These are phyloP conservation scores for Sphaeramia orbicularis DNA, from an alignment of 2,797 vertebrate species.

Conservation along the genomic window DNA sequence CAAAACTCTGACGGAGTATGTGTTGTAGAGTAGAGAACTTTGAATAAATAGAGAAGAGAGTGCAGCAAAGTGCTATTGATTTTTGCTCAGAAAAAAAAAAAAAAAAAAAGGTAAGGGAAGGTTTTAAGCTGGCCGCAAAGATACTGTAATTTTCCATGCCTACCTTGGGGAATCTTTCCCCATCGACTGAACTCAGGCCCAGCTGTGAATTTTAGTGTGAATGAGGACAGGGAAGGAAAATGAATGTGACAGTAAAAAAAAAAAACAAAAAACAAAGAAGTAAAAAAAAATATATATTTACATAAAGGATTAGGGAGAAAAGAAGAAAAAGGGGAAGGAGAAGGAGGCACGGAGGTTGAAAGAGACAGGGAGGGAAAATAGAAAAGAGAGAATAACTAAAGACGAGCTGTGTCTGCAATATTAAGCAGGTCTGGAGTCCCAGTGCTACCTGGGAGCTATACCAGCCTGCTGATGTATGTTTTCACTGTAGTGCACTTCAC, in stretches of 20 bases:
- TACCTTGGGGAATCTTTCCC: constrained; percentile 25
- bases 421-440: constrained; percentile 46
- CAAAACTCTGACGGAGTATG: constrained; percentile 58
- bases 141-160: not conserved
- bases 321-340: constrained; percentile 8
- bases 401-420: constrained; percentile 56
- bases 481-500: constrained; percentile 51
- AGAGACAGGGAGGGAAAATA: constrained; percentile 21
- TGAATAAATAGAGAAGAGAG: constrained; percentile 13
- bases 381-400: constrained; percentile 50
- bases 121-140: constrained; percentile 30
- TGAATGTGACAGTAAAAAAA: constrained; percentile 13
- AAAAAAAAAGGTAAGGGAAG: not conserved
- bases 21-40: constrained; percentile 35
- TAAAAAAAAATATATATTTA: constrained; percentile 42
- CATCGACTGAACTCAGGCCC: constrained; percentile 3
- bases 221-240: not conserved
- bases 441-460: constrained; percentile 57
- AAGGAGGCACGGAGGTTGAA: constrained; percentile 14
- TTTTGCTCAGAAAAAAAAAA: constrained; percentile 6
- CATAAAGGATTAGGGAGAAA: constrained; percentile 43
- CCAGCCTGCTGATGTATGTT: constrained; percentile 56
- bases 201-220: constrained; percentile 7
- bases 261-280: constrained; percentile 5
- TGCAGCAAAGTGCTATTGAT: constrained; percentile 10